phyloP scores from a whole-genome alignment of 2,113 vertebrate species.

The Protobothrops mucrosquamatus region DNA sequence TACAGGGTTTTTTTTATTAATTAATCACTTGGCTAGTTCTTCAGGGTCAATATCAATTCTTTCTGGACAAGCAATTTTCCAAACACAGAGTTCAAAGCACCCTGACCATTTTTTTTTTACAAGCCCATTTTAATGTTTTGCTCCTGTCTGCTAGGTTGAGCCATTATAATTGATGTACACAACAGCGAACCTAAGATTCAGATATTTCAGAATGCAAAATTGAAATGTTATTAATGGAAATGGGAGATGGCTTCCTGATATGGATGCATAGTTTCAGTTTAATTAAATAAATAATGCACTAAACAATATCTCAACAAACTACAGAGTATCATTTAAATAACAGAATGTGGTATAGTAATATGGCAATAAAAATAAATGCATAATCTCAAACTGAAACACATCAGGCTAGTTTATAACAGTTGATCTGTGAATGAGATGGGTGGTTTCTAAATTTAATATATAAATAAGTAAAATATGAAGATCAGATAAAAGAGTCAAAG shows the following conservation, averaged over 20 bases:
- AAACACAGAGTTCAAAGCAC: background rate
- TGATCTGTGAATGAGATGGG: background rate
- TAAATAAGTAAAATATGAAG: background rate
- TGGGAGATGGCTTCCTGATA: background rate
- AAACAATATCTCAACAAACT: background rate
- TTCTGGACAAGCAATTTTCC: background rate
- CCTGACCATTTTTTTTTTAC: background rate
- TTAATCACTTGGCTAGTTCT: background rate
- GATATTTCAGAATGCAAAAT: background rate
- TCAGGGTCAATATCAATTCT: background rate
- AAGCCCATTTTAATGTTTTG: background rate
- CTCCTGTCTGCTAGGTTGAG: background rate
- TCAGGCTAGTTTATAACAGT: background rate
- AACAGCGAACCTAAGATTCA: background rate
- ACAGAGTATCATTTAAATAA: background rate
- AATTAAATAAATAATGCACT: background rate
- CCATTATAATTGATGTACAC: background rate
- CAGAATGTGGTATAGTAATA: background rate
- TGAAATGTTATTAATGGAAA: background rate
- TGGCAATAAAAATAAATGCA: background rate
- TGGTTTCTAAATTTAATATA: background rate
- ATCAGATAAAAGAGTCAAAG: background rate
- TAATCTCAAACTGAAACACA: background rate
- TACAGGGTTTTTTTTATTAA: background rate
- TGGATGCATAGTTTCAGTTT: background rate